Conservation (phyloP, 2,797 vertebrate species). For the Acanthornis magna region DNA sequence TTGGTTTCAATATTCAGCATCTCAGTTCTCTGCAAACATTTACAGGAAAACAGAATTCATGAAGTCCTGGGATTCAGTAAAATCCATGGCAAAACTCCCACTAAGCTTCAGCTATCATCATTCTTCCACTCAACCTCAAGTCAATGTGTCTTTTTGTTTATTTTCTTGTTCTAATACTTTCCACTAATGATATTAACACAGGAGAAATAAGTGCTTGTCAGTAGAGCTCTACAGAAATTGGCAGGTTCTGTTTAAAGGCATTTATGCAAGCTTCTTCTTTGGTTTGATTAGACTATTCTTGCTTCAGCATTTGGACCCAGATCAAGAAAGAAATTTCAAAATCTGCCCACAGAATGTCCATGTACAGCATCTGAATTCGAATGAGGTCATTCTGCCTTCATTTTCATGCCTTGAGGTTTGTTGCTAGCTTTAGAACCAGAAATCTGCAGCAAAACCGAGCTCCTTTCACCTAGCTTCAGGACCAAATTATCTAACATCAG, state of each 20-base stretch:
- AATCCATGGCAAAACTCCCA: not conserved
- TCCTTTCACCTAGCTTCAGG: slow-evolving; percentile 23
- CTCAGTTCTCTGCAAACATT: not conserved
- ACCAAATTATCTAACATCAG: slow-evolving; percentile 3
- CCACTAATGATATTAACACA: slow-evolving; percentile 12
- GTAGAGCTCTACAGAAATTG: slow-evolving; percentile 21
- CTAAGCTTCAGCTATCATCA: not conserved
- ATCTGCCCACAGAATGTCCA: slow-evolving; percentile 49
- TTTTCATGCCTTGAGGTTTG: slow-evolving; percentile 44
- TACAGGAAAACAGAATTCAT: not conserved
- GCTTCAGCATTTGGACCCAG: slow-evolving; percentile 11
- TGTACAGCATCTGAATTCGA: not conserved
- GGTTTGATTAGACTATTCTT: slow-evolving; percentile 53
- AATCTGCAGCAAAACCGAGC: slow-evolving; percentile 5
- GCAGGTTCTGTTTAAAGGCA: slow-evolving; percentile 24
- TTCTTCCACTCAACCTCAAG: slow-evolving; percentile 9
- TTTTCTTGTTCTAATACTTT: slow-evolving; percentile 39
- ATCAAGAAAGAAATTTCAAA: slow-evolving; percentile 43
- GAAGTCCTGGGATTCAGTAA: not conserved
- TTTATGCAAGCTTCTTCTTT: slow-evolving; percentile 24
- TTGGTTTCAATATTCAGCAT: not conserved
- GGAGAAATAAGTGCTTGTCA: slow-evolving; percentile 40
- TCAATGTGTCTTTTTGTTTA: slow-evolving; percentile 20
- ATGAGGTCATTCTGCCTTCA: slow-evolving; percentile 50
- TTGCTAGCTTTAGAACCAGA: slow-evolving; percentile 27